Evolutionary conservation across 2,113 vertebrate species (phyloP), one percentile per base, ranked within the genome.

Genomic region (Mystacornis crossleyi): DNA sequence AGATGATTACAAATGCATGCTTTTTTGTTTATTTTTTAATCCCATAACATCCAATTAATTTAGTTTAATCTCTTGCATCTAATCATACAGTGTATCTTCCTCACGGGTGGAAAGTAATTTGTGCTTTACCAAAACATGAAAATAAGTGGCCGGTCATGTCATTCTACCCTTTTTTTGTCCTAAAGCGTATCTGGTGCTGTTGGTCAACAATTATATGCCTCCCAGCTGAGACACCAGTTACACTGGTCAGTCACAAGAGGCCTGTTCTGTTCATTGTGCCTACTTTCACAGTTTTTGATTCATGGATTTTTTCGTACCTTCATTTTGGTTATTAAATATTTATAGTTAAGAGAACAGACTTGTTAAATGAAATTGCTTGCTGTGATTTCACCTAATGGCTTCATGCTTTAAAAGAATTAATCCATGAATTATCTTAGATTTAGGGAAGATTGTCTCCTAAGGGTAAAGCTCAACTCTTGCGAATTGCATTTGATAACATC

Each of bases 91-190:
- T 62, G 13, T 79, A 12, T 92, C 77, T 94, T 94, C 86, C 65
- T 91, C 13, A 55, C 38, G 71, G 65, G 34, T 94, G n/a, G 81
- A 74, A 97, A 97, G 51, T 94, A 93, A 90, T 78, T 57, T 47
- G 26, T 73, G 31, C 72, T 94, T 97, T 71, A 75, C 58, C 31
- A 72, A 95, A 95, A 82, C 69, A 86, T n/a, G 61, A 75, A 96
- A 97, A 80, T 92, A 94, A 96, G 45, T 58, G 36, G 33, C 74
- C 62, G 16, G 17, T 75, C 16, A 24, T 60, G 78, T 85, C 25
- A 42, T 93, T 85, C 66, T 74, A 31, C 25, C 4, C 2, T 8
- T 55, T 86, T 86, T 73, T 70, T 45, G 29, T 71, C 26, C 67
- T 47, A 75, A 84, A 50, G 55, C 17, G 42, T 36, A 38, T 40